These are phyloP conservation scores for Pangasius djambal DNA, from an alignment of 2,797 vertebrate genomes.

Conservation along the genomic window DNA sequence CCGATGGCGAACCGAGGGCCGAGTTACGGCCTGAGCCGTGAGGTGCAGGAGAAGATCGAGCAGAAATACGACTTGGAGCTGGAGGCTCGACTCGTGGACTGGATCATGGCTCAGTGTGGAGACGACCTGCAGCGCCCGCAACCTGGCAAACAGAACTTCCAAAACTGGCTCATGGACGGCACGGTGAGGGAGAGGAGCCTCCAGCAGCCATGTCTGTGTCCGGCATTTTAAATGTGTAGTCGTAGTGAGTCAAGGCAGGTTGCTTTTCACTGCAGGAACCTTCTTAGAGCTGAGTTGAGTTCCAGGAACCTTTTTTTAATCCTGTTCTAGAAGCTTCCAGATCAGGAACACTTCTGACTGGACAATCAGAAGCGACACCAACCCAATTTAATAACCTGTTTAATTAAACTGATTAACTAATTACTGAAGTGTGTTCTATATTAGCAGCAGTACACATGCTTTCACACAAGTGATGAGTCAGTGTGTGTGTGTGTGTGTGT, in stretches of 20 bases:
- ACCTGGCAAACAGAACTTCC: conserved; percentile 81
- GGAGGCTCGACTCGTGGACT: conserved; percentile 82
- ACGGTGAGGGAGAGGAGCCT: conserved; percentile 70
- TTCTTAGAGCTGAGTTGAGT: neutral
- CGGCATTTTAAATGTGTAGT: neutral
- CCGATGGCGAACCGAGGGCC: conserved; percentile 86
- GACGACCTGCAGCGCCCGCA: conserved; percentile 79
- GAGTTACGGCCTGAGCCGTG: conserved; percentile 85
- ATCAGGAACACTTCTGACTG: neutral
- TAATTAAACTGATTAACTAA: no score
- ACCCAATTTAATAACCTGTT: neutral
- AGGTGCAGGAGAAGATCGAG: conserved; percentile 88
- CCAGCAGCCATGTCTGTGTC: neutral
- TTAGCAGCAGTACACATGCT: neutral
- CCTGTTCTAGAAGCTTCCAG: neutral
- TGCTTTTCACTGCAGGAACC: neutral
- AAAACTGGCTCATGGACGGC: conserved; percentile 84
- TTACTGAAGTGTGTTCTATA: neutral
- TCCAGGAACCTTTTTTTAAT: neutral
- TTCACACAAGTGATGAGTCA: neutral
- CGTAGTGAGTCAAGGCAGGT: neutral
- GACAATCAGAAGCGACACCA: neutral
- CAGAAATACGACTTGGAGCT: conserved; percentile 84
- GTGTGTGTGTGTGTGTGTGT: no score
- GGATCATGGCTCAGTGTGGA: conserved; percentile 83